Evolutionary conservation across 2,797 vertebrate genomes (phyloP).

Genomic region (Propithecus deckenii): DNA sequence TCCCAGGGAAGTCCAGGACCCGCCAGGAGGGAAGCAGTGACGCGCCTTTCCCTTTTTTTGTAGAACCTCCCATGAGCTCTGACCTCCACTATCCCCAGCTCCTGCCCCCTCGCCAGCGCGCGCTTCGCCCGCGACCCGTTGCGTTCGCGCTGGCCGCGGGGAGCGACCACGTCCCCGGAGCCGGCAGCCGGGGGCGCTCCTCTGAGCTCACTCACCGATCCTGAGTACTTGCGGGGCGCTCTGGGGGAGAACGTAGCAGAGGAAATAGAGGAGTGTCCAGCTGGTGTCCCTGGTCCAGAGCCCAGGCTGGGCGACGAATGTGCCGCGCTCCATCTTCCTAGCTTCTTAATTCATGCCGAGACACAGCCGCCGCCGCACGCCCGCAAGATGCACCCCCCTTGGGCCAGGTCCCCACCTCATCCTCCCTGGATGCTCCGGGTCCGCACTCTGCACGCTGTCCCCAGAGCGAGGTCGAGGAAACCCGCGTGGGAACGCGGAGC

Average conservation of each 20-base stretch:
- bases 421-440: constrained; percentile 57
- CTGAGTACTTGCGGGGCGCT: constrained; percentile 95
- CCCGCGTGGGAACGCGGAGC: background rate
- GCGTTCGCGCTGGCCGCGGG: background rate
- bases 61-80: background rate
- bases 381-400: constrained; percentile 53
- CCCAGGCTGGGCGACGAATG: constrained; percentile 61
- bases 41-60: background rate
- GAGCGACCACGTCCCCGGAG: background rate
- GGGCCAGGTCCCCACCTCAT: constrained; percentile 73
- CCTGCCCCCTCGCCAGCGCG: background rate
- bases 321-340: constrained; percentile 74
- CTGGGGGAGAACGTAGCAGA: constrained; percentile 82
- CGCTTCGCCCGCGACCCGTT: background rate
- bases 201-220: constrained; percentile 91
- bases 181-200: background rate
- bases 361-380: constrained; percentile 52
- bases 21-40: background rate
- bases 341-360: constrained; percentile 70
- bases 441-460: constrained; percentile 32
- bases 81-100: background rate
- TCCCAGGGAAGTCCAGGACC: background rate
- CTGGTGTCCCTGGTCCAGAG: constrained; percentile 56
- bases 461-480: background rate
- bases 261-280: constrained; percentile 78